A percentile compares a stretch with the other conserved stretches of the same genome.
Conservation (phyloP, 37 sponge, comb jelly and placozoan species). For the Tethya wilhelma region DNA sequence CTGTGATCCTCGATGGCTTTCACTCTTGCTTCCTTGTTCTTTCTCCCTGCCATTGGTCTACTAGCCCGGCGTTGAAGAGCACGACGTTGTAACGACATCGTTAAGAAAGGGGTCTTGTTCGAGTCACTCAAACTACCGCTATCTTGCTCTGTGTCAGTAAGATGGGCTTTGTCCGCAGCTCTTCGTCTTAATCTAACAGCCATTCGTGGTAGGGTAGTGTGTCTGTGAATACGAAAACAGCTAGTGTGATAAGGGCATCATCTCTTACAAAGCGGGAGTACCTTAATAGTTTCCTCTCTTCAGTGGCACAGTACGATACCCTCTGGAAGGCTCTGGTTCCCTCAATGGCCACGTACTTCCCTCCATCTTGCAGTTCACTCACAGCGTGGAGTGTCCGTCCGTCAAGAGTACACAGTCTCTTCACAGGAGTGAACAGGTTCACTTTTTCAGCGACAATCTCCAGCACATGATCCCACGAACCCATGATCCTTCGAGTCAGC, state of each 20-base stretch:
- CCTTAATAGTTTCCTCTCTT: not conserved
- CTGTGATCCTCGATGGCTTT: slow-evolving; percentile 59
- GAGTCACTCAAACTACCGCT: not conserved
- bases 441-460: slow-evolving; percentile 69
- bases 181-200: not conserved
- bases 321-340: slow-evolving; percentile 62
- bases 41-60: slow-evolving; percentile 76
- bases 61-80: not conserved
- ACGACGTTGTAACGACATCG: too few relatives aligned
- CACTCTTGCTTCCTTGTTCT: slow-evolving; percentile 74
- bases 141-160: not conserved
- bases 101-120: not conserved
- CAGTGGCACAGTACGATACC: slow-evolving; percentile 58
- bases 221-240: not conserved
- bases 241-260: not conserved
- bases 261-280: not conserved
- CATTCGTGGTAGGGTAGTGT: not conserved
- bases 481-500: slow-evolving; percentile 43
- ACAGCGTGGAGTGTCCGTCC: slow-evolving; percentile 51
- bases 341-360: slow-evolving; percentile 75
- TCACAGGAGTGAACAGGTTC: slow-evolving; percentile 69
- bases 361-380: slow-evolving; percentile 56
- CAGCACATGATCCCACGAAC: slow-evolving; percentile 66
- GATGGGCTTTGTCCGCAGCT: not conserved
- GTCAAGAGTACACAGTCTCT: slow-evolving; percentile 70